Percentiles rank a stretch among this genome's conserved stretches.
Evolutionary conservation across 2,113 vertebrate species (phyloP).

Genomic region (Aix galericulata): DNA sequence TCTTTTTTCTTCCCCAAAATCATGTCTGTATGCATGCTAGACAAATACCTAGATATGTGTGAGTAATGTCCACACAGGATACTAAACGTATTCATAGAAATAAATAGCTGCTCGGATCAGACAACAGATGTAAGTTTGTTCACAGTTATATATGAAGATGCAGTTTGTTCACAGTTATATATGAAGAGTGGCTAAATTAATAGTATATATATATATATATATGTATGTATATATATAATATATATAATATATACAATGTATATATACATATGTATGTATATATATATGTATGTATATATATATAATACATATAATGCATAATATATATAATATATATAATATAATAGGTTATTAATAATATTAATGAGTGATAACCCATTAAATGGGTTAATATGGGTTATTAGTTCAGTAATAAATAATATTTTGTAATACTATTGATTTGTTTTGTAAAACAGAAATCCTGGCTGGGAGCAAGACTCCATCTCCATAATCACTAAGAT

Average conservation of each 20-base stretch:
- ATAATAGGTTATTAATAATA: no score
- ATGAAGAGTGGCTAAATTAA: not conserved
- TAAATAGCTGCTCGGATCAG: not conserved
- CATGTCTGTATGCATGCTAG: not conserved
- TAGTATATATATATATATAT: no score
- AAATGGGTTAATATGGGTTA: no score
- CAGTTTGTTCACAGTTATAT: not conserved
- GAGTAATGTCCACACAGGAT: not conserved
- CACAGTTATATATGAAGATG: not conserved
- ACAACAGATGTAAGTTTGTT: not conserved
- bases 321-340: no score
- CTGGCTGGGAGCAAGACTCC: not conserved
- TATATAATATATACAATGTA: no score
- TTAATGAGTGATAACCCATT: no score
- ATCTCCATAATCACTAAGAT: not conserved
- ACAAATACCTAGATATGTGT: not conserved
- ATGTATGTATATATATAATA: no score
- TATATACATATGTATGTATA: no score
- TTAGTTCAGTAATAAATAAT: no score
- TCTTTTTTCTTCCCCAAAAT: not conserved
- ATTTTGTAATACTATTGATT: not conserved
- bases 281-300: no score
- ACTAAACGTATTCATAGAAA: not conserved
- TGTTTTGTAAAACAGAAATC: not conserved
- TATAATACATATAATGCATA: no score